These are phyloP conservation scores for Abrostola triplasia DNA, from an alignment of 2,888 invertebrate species.

Conservation along the genomic window DNA sequence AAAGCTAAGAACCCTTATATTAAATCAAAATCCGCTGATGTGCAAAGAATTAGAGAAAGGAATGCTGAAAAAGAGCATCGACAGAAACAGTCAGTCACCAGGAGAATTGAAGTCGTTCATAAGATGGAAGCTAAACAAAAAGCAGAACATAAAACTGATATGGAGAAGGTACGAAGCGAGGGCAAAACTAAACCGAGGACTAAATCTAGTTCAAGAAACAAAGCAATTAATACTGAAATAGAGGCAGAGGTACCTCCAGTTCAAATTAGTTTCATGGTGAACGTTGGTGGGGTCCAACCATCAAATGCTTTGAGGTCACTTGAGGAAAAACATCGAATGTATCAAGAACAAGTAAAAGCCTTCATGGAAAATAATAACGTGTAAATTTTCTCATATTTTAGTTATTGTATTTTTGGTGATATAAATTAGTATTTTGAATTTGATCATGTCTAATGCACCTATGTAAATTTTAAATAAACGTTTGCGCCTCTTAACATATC, in stretches of 20 bases:
- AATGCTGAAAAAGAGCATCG: constrained; percentile 35
- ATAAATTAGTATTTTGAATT: constrained; percentile 13
- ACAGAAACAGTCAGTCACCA: constrained; percentile 40
- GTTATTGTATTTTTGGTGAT: constrained; percentile 15
- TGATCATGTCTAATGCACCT: constrained; percentile 12
- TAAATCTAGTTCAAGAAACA: constrained; percentile 65
- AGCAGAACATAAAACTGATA: constrained; percentile 29
- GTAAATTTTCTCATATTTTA: constrained; percentile 29
- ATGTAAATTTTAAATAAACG: constrained; percentile 37
- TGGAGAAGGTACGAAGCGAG: constrained; percentile 23
- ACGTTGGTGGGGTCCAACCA: constrained; percentile 73
- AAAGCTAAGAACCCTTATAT: constrained; percentile 58
- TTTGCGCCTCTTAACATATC: constrained; percentile 9
- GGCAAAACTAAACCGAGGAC: constrained; percentile 46
- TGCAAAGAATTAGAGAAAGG: constrained; percentile 53
- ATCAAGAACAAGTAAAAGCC: constrained; percentile 79
- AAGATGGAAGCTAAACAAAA: constrained; percentile 40
- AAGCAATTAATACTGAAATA: constrained; percentile 63
- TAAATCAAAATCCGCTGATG: constrained; percentile 70
- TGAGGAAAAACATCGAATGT: constrained; percentile 82
- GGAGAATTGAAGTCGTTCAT: constrained; percentile 20
- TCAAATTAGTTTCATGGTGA: constrained; percentile 79
- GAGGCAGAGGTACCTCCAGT: constrained; percentile 66
- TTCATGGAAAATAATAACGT: constrained; percentile 65
- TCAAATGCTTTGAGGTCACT: constrained; percentile 74